These are phyloP conservation scores for Phortica magna DNA, from an alignment of 2,888 invertebrate species.

Conservation along the genomic window DNA sequence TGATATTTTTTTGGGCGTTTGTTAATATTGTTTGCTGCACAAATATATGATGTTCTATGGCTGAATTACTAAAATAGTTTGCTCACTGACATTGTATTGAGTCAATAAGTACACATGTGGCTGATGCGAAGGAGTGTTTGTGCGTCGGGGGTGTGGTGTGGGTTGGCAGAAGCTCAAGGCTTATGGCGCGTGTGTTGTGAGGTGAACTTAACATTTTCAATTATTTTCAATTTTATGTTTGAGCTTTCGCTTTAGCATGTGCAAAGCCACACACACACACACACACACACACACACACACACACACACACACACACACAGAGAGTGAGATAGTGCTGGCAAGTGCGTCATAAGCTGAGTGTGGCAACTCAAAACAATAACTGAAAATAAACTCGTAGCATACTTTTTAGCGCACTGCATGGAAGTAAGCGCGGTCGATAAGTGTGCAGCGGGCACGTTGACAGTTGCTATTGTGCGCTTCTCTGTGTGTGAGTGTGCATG, in stretches of 20 bases:
- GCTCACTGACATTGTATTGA: too few relatives aligned
- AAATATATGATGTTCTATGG: too few relatives aligned
- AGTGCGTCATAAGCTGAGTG: conserved; percentile 37
- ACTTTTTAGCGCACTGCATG: background rate
- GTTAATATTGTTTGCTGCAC: too few relatives aligned
- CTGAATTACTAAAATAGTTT: too few relatives aligned
- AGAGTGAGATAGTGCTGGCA: conserved; percentile 3
- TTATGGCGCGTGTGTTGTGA: background rate
- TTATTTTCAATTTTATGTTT: conserved; percentile 72
- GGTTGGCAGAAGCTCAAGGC: background rate
- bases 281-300: conserved; percentile 9
- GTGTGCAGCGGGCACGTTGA: background rate
- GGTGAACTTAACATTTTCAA: conserved; percentile 65
- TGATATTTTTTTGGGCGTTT: too few relatives aligned
- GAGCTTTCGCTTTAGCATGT: conserved; percentile 52
- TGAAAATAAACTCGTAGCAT: background rate
- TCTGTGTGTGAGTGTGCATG: background rate
- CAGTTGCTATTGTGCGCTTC: conserved; percentile 25
- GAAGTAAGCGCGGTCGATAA: background rate
- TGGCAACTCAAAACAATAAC: conserved; percentile 15
- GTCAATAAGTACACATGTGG: too few relatives aligned
- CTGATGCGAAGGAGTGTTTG: too few relatives aligned
- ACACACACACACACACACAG: conserved; percentile 3
- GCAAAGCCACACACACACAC: background rate
- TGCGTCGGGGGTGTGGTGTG: too few relatives aligned